Evolutionary conservation across 2,888 invertebrate genomes (phyloP), one percentile per base, ranked within the genome.

Genomic region (Volucella inanis): DNA sequence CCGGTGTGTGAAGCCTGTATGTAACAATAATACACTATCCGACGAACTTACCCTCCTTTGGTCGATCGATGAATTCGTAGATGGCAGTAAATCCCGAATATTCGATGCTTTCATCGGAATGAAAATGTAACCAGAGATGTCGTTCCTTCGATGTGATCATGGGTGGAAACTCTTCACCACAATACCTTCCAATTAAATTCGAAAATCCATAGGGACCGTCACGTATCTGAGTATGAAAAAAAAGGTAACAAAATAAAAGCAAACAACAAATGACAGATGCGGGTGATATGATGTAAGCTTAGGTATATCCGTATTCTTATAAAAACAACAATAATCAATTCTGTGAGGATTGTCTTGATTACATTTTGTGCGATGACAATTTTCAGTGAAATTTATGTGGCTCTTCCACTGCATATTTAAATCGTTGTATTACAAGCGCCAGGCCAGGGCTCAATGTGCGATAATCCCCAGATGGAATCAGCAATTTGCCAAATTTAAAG

Each of bases 191-290:
- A 85, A 95, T 92, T 84, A 93, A 91, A 82, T 93, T 93, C 85
- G 95, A 95, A 92, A 94, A 96, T 8, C 96, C 96, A 89, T 96
- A 95, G 59, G 95, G 94, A 1, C 97, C 97, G 90, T 97, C 96
- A 72, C 97, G 94, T 71, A 97, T 94, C 92, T 92, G 83, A 0
- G n/a, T 54, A 15, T 62, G 38, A 10, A 15, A 31, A 12, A 18
- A 18, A 14, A 31, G 10, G 49, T 12, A 8, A 9, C 6, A 41
- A 38, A n/a, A 47, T 50, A 54, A 54, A 50, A 47, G 6, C 1
- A 39, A 22, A 59, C 31, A 70, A 38, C 45, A 38, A 67, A 50
- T 43, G 22, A 43, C 49, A 47, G 52, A 59, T 83, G 74, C 68
- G n/a, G 38, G 6, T 31, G 1, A 31, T 31, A 22, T 22, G 4